Evolutionary conservation across 2,888 invertebrate species (phyloP), one percentile per base, ranked within the genome.

Genomic region (Corythucha ciliata): DNA sequence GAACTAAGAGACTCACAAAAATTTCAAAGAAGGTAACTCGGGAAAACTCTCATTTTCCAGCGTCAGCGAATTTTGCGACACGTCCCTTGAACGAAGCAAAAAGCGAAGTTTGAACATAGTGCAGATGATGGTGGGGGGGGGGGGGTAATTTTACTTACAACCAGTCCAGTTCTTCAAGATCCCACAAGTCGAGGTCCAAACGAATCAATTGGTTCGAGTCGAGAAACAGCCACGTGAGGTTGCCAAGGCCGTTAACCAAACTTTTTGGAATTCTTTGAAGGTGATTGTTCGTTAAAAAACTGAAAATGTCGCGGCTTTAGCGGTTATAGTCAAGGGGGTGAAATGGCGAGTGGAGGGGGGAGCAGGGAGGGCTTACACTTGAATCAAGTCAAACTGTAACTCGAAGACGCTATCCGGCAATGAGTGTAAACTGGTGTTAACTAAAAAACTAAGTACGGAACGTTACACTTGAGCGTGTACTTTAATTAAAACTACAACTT

Each of bases 31-130:
- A 7, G 69, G 68, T 57, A 75, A 64, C 55, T 64, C 61, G 7
- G 75, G 73, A 60, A 78, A 70, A 33, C 59, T 63, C 40, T 72
- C 67, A 25, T 67, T 66, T 29, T 65, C 64, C 46, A 73, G 63
- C 3, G 70, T 71, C 32, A 78, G 61, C 10, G 64, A 63, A 66
- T 78, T 78, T 27, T 68, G 61, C 12, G 69, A 70, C 41, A 78
- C 61, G 58, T 72, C 66, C 36, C 63, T 63, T n/a, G n/a, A n/a
- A n/a, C n/a, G 36, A 10, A 50, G 34, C 12, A 42, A 32, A 21
- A n/a, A 10, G 24, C 16, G 16, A 46, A 33, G n/a, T 21, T 21
- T 4, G 33, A 10, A 10, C 8, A 18, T 2, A 34, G 27, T 44
- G 29, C 44, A 37, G 40, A 4, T 26, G n/a, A 39, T 21, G 22